Evolutionary conservation across 1,140 invertebrate genomes (phyloP), one percentile per base, ranked within the genome.

Genomic region (Gryon sp.): DNA sequence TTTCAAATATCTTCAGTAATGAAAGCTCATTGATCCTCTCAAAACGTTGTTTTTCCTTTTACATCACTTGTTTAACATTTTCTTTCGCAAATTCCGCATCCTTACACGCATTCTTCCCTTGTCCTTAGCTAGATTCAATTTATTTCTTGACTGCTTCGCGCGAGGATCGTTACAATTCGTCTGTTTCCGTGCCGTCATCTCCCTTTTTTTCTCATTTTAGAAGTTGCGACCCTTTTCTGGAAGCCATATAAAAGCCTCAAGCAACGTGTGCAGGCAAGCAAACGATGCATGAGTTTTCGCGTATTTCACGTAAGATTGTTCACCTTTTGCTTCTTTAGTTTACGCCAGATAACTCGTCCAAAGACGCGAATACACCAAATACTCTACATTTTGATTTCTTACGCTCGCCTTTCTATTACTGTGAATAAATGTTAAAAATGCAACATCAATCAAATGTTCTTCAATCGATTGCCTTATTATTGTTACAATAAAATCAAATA

Each of bases 91-190:
- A 73, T 63, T 63, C 16, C 38, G 14, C 8, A 22, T 55, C 16
- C 68, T 62, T 52, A 26, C 15, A 46, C 32, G 19, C 57, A 65
- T 63, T 76, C 40, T 16, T 50, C 6, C 28, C 53, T 65, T 70
- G 59, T 76, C 57, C 60, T 73, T 60, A 57, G 20, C 55, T 66
- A 76, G 75, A 87, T 84, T 85, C 82, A 84, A 87, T 87, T 83
- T 80, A 79, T 80, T 83, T 80, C 66, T 40, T 48, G 78, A 70
- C 80, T 78, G 57, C 78, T 75, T 77, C 70, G 63, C 55, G 73
- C 63, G 68, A 52, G 62, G 80, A 83, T 85, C 80, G 81, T 83
- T 80, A 82, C 82, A 78, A 79, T 79, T 80, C 80, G 81, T 82
- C 80, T 80, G 66, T 70, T 75, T 73, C 30, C 60, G 70, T 76